Conservation (phyloP, 1,140 invertebrate species). For the Drosophila tsacasi region DNA sequence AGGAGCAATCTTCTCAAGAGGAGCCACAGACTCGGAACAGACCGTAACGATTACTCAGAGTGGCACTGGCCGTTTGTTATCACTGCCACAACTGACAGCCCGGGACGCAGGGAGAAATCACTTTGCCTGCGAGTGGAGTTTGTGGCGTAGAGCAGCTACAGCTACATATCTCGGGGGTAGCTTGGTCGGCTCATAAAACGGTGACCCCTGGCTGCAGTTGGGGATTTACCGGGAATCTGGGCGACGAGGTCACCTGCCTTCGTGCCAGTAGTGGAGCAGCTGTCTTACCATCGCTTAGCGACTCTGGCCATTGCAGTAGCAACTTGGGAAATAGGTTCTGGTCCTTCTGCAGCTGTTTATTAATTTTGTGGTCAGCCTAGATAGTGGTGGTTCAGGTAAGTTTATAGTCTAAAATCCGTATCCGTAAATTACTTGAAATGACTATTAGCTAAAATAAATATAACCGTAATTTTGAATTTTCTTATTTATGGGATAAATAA, state of each 20-base stretch:
- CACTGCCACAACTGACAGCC: conserved; percentile 20
- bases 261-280: conserved; percentile 22
- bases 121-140: conserved; percentile 29
- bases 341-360: conserved; percentile 19
- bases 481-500: background rate
- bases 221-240: conserved; percentile 17
- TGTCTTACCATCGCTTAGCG: conserved; percentile 7
- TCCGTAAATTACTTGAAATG: background rate
- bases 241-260: conserved; percentile 14
- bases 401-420: background rate
- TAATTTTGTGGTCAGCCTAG: conserved; percentile 32
- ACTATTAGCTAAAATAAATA: background rate
- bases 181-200: conserved; percentile 9
- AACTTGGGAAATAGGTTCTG: background rate
- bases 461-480: too few relatives aligned
- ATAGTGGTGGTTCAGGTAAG: conserved; percentile 11
- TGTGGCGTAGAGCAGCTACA: background rate
- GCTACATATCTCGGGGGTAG: background rate
- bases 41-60: conserved; percentile 33
- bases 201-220: conserved; percentile 1
- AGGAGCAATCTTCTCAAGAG: conserved; percentile 26
- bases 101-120: conserved; percentile 30
- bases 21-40: conserved; percentile 25
- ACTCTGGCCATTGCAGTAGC: conserved; percentile 13
- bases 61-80: conserved; percentile 37